Evolutionary conservation across 2,113 vertebrate genomes (phyloP).

Genomic region (Ameiurus melas): DNA sequence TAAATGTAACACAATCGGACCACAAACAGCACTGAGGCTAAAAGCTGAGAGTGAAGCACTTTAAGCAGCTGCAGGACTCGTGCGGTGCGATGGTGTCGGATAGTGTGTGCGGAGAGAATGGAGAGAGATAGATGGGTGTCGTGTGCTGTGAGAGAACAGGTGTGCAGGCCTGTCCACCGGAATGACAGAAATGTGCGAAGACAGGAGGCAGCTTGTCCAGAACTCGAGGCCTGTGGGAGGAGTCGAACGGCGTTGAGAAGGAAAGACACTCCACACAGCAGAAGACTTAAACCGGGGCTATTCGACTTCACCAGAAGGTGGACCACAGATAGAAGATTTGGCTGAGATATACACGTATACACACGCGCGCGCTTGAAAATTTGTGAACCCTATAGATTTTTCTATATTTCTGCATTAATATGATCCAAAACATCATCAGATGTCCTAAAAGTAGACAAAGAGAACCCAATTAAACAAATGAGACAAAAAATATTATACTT

Average conservation of each 20-base stretch:
- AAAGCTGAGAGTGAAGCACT: neutral
- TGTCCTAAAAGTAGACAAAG: too few species aligned
- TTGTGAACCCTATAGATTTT: too few species aligned
- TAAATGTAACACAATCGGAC: neutral
- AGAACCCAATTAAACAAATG: too few species aligned
- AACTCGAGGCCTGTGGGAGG: conserved; percentile 3
- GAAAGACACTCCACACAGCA: neutral
- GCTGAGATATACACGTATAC: too few species aligned
- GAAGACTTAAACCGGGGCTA: neutral
- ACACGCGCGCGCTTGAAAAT: too few species aligned
- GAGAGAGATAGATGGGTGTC: conserved; percentile 7
- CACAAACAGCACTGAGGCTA: neutral
- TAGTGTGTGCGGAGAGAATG: neutral
- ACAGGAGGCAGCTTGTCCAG: conserved; percentile 62
- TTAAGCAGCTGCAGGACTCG: neutral
- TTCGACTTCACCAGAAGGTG: neutral
- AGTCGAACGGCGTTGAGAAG: neutral
- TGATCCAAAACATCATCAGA: too few species aligned
- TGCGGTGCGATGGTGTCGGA: neutral
- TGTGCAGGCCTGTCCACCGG: neutral
- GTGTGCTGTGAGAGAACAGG: neutral
- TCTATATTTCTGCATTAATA: too few species aligned
- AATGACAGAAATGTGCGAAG: conserved; percentile 63
- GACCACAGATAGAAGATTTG: neutral
- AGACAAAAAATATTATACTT: too few species aligned